Evolutionary conservation across 2,888 invertebrate species (phyloP), one percentile per base, ranked within the genome.

Genomic region (Euzetes globulus): DNA sequence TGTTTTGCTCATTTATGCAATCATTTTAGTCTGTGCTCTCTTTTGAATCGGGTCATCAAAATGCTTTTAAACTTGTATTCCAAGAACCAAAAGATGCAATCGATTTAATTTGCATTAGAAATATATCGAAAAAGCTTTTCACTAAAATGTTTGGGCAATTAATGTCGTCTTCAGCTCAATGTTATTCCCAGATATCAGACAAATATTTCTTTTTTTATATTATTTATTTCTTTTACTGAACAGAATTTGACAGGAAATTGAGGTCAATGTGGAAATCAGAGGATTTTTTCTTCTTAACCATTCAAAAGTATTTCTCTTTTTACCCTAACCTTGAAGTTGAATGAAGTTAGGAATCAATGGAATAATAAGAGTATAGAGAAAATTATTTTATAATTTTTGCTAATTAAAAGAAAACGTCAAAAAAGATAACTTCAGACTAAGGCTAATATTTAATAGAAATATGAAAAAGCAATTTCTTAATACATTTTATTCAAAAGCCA

Each of bases 231-330:
- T 22, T 55, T 2, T 25, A 22, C 22, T 55, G 25, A 17, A 5
- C n/a, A 25, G 19, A 33, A 27, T 63, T n/a, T 68, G 68, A 68
- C 68, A 68, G 11, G 17, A 68, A 41, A 68, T 68, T 68, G 37
- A 68, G 68, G 68, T 68, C 68, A 68, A 68, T 68, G 68, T 37
- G 17, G 68, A 37, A 68, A 68, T 41, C 41, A 4, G 2, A 22
- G 13, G 22, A 22, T 22, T 68, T 22, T 19, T 60, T 60, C 25
- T 13, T 55, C 9, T 22, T 55, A 55, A 6, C n/a, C n/a, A 55
- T 22, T 13, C n/a, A 55, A 55, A 22, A 55, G 22, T 55, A 6
- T 55, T 55, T 55, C 4, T 19, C 19, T 19, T 50, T 17, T 50
- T n/a, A n/a, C n/a, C 2, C 6, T 27, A 29, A 63, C 27, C 27